A percentile compares a stretch with the other conserved stretches of the same genome.
phyloP scores from a whole-genome alignment of 2,888 invertebrate genomes.

The Plebejus argus region DNA sequence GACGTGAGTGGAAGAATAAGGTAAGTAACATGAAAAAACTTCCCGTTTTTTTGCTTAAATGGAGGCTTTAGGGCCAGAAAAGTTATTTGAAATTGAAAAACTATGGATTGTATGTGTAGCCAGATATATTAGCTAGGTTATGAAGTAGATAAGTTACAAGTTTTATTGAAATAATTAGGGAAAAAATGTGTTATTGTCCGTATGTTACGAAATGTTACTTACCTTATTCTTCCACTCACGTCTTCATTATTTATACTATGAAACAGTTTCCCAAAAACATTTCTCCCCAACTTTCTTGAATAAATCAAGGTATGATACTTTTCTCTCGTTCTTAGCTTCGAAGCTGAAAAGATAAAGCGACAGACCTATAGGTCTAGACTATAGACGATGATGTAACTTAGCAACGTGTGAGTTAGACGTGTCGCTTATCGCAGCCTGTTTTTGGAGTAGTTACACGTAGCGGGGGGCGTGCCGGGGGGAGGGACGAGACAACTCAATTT shows the following conservation, averaged over 20 bases:
- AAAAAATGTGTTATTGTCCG: no score
- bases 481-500: constrained; percentile 28
- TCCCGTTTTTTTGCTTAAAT: no score
- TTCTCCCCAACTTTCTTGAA: neutral
- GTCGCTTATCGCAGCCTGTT: constrained; percentile 24
- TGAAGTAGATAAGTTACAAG: no score
- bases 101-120: no score
- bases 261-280: neutral
- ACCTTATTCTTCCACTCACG: no score
- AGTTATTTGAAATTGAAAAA: no score
- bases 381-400: constrained; percentile 16
- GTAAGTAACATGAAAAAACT: no score
- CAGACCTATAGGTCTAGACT: neutral
- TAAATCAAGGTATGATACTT: neutral
- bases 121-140: no score
- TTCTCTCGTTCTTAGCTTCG: neutral
- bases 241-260: neutral
- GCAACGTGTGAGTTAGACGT: constrained; percentile 17
- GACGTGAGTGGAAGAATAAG: no score
- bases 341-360: constrained; percentile 15
- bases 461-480: neutral
- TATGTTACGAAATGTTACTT: no score
- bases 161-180: no score
- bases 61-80: no score
- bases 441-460: constrained; percentile 25